Base-by-base conservation (phyloP, 2,888 invertebrate genomes). In the Synanthedon vespiformis region DNA sequence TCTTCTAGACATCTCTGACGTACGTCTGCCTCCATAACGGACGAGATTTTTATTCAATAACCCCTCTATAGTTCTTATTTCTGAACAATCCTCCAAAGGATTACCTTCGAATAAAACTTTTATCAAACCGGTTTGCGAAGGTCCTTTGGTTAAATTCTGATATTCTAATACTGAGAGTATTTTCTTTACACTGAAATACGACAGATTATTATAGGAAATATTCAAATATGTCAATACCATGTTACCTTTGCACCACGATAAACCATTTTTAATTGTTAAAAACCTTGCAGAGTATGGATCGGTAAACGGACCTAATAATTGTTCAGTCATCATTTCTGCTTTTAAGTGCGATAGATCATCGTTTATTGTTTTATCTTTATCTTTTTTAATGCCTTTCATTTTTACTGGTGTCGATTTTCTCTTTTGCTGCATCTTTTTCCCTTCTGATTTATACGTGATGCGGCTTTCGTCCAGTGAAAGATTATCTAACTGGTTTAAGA, bases 31-130 rank as follows among this genome's bases (percentile, higher is more conserved):
- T 13, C 12, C 11, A 44, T 44, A 14, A 44, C 13, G 41, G 13
- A 4, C 41, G 3, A 16, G 13, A 16, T 48, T 48, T 48, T 1
- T 48, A 48, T 48, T 16, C 16, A 48, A 16, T 8, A 48, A 16
- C 16, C 4, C n/a, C 13, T 75, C 67, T 10, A 81, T 48, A 22
- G 63, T 51, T 0, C 3, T 5, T 47, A 72, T 58, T 51, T 80
- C 80, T 2, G 48, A 51, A 61, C 79, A 77, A 3, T 11, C 13
- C 0, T 81, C 81, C 12, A 82, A 34, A 13, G 53, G 54, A 40
- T 83, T 83, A 0, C 83, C 83, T 52, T 79, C 77, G 4, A 82
- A 60, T 2, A 58, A 57, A 1, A 82, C 55, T 50, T 72, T 76
- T 3, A 77, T 53, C 34, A 83, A 58, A 0, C 83, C 83, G n/a